Conservation (phyloP, 2,888 invertebrate genomes). For the Epistrophe grossulariae region DNA sequence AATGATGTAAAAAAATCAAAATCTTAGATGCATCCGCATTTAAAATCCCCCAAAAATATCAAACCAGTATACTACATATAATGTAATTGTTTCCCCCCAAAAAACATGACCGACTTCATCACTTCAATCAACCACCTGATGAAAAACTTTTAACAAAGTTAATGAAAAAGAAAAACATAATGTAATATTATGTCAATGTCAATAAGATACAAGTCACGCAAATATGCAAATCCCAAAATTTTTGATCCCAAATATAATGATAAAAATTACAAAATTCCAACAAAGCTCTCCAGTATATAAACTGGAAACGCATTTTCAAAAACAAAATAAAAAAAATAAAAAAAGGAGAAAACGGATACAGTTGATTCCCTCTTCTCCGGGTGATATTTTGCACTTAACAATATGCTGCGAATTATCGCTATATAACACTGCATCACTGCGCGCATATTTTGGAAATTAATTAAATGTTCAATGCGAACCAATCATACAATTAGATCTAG, state of each 20-base stretch:
- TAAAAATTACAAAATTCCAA: constrained; percentile 63
- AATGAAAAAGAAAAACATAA: constrained; percentile 19
- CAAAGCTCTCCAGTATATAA: constrained; percentile 32
- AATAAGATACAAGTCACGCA: constrained; percentile 56
- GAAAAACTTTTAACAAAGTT: constrained; percentile 28
- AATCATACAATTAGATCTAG: constrained; percentile 67
- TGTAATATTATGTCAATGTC: constrained; percentile 49
- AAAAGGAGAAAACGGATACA: constrained; percentile 44
- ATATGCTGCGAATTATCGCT: constrained; percentile 84
- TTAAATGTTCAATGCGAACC: constrained; percentile 62
- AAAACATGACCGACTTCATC: constrained; percentile 58
- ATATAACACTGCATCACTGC: constrained; percentile 55
- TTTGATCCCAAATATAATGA: constrained; percentile 79
- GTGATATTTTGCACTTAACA: constrained; percentile 83
- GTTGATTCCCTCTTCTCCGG: constrained; percentile 27
- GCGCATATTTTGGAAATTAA: constrained; percentile 62
- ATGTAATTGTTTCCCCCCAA: background rate
- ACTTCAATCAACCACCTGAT: constrained; percentile 51
- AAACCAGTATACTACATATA: background rate
- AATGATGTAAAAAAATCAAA: constrained; percentile 53
- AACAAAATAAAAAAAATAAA: background rate
- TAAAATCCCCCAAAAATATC: constrained; percentile 8
- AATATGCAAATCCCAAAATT: constrained; percentile 60
- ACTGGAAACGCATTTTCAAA: constrained; percentile 26
- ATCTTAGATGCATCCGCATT: constrained; percentile 61